A percentile compares a stretch with the other conserved stretches of the same genome.
These are phyloP conservation scores for Tetraodon nigroviridis DNA, from an alignment of 2,113 vertebrate species.

Conservation along the genomic window DNA sequence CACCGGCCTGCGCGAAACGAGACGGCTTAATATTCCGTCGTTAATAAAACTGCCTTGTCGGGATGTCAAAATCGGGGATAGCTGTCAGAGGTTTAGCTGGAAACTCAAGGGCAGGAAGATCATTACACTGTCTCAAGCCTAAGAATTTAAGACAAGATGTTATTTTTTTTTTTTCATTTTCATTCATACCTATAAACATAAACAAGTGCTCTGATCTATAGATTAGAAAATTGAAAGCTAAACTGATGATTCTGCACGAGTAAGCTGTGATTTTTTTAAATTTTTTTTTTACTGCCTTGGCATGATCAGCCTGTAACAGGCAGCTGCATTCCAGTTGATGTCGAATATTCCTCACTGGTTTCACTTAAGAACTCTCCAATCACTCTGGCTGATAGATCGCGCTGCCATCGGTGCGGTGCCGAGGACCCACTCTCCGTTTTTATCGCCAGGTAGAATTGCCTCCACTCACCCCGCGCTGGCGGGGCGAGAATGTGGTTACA, in stretches of 20 bases:
- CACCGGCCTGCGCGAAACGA: conserved; percentile 39
- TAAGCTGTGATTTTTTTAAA: too few relatives aligned
- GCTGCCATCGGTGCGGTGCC: conserved; percentile 13
- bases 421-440: conserved; percentile 42
- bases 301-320: background rate
- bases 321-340: conserved; percentile 6
- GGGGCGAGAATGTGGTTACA: conserved; percentile 30
- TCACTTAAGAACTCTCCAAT: conserved; percentile 10
- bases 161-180: too few relatives aligned
- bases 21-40: conserved; percentile 59
- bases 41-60: conserved; percentile 57
- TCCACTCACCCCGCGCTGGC: conserved; percentile 44
- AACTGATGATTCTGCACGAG: background rate
- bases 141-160: background rate
- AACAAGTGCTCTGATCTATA: too few relatives aligned
- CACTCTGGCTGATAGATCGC: conserved; percentile 30
- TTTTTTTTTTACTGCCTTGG: background rate
- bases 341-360: conserved; percentile 17
- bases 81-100: conserved; percentile 30
- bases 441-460: conserved; percentile 45
- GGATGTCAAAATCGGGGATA: conserved; percentile 49
- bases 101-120: conserved; percentile 16
- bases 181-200: too few relatives aligned
- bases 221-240: background rate
- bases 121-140: conserved; percentile 28